phyloP scores from a whole-genome alignment of 1,140 invertebrate species.

The Macrostomum lignano region DNA sequence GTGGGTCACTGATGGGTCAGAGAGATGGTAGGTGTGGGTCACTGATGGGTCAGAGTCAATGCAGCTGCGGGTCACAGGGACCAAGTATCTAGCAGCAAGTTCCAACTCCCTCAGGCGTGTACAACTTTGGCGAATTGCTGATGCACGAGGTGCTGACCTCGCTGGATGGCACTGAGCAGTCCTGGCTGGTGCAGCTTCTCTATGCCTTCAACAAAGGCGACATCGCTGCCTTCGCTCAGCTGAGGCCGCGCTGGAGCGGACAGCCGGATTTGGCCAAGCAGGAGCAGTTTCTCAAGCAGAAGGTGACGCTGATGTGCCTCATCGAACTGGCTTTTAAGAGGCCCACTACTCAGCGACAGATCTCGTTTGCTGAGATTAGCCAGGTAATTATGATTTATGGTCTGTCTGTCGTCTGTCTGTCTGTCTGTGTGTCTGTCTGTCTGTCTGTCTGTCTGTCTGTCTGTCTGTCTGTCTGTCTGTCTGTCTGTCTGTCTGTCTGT shows the following conservation, averaged over 20 bases:
- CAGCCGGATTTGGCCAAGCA: constrained; percentile 58
- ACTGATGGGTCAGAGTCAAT: too few species aligned
- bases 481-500: too few species aligned
- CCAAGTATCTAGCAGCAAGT: too few species aligned
- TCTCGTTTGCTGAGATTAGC: constrained; percentile 58
- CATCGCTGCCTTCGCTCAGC: constrained; percentile 48
- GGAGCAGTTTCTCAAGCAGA: constrained; percentile 53
- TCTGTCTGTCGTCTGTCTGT: too few species aligned
- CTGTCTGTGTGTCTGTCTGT: too few species aligned
- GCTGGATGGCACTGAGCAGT: constrained; percentile 42
- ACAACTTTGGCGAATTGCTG: constrained; percentile 80
- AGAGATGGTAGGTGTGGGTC: too few species aligned
- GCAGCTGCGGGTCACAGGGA: too few species aligned
- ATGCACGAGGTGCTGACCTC: constrained; percentile 70
- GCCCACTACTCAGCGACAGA: constrained; percentile 35
- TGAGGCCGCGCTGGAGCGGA: constrained; percentile 47
- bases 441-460: too few species aligned
- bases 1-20: too few species aligned
- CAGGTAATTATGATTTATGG: too few species aligned
- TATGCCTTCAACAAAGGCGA: constrained; percentile 72
- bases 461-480: too few species aligned
- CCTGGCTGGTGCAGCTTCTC: constrained; percentile 63
- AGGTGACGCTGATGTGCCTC: constrained; percentile 69
- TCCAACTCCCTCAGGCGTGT: too few species aligned
- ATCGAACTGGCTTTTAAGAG: constrained; percentile 58